phyloP scores from a whole-genome alignment of 2,797 vertebrate species.

The Cetoscarus ocellatus region DNA sequence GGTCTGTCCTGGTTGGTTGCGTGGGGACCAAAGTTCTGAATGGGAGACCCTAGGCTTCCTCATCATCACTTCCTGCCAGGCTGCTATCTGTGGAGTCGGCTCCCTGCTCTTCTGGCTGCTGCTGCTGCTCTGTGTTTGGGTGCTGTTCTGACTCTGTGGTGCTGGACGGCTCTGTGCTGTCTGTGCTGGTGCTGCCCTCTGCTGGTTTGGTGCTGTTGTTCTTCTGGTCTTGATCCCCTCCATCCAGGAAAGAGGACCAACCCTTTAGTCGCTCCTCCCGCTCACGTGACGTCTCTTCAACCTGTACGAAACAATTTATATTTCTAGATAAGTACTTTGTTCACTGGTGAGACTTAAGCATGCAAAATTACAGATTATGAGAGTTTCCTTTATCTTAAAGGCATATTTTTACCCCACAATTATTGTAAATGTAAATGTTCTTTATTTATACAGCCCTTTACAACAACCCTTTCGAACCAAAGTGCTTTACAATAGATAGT shows the following conservation, averaged over 20 bases:
- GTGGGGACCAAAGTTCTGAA: conserved; percentile 42
- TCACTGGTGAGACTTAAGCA: background rate
- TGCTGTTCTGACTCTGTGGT: conserved; percentile 55
- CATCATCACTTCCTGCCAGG: conserved; percentile 90
- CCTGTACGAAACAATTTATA: conserved; percentile 72
- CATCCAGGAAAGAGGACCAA: conserved; percentile 90
- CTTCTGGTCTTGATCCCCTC: conserved; percentile 46
- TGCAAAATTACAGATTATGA: too few relatives aligned
- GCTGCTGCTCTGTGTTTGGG: conserved; percentile 49
- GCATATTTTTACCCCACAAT: too few relatives aligned
- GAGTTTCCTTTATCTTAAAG: too few relatives aligned
- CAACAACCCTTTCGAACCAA: too few relatives aligned
- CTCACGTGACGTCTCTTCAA: conserved; percentile 95
- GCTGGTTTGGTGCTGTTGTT: conserved; percentile 40
- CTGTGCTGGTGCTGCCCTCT: conserved; percentile 36
- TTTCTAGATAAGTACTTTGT: background rate
- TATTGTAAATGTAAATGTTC: too few relatives aligned
- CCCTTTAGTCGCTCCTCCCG: conserved; percentile 95
- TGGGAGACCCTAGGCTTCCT: conserved; percentile 71
- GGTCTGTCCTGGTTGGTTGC: conserved; percentile 39
- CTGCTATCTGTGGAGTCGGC: conserved; percentile 93
- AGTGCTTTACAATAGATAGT: too few relatives aligned
- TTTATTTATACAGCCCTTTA: too few relatives aligned
- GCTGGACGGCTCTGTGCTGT: conserved; percentile 39
- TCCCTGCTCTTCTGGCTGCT: conserved; percentile 66